Conservation (phyloP, 1,140 invertebrate species). For the Antheraea mylitta region DNA sequence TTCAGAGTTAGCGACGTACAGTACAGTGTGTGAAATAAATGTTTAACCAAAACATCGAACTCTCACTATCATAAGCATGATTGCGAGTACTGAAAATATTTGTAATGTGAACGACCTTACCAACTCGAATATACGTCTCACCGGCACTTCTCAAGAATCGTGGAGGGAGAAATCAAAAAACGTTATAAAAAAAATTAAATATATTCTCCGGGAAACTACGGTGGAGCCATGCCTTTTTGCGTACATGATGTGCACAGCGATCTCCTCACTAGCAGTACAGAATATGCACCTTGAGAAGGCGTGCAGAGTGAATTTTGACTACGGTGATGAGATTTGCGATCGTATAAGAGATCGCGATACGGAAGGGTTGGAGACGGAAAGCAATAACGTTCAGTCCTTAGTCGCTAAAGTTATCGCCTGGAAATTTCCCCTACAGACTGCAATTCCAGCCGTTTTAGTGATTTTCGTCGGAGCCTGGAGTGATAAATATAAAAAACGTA, state of each 20-base stretch:
- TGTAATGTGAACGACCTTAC: slow-evolving; percentile 51
- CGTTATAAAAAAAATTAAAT: slow-evolving; percentile 51
- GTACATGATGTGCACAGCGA: slow-evolving; percentile 64
- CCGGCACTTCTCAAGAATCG: slow-evolving; percentile 37
- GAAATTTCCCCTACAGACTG: slow-evolving; percentile 74
- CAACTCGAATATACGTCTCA: slow-evolving; percentile 59
- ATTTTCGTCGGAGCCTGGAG: slow-evolving; percentile 83
- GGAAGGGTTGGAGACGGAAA: slow-evolving; percentile 63
- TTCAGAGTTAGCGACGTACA: slow-evolving; percentile 37
- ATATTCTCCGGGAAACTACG: slow-evolving; percentile 53
- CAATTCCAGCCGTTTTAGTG: slow-evolving; percentile 81
- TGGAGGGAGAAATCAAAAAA: slow-evolving; percentile 58
- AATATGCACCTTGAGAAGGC: slow-evolving; percentile 78
- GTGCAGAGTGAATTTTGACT: slow-evolving; percentile 82
- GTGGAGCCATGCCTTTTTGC: slow-evolving; percentile 70
- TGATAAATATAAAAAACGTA: slow-evolving; percentile 82
- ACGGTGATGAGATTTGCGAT: slow-evolving; percentile 79
- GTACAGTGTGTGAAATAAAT: slow-evolving; percentile 49
- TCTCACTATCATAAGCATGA: slow-evolving; percentile 53
- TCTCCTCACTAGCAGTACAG: slow-evolving; percentile 65
- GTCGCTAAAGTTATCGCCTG: slow-evolving; percentile 80
- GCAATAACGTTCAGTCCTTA: slow-evolving; percentile 79
- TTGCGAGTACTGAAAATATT: slow-evolving; percentile 45
- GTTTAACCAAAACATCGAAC: slow-evolving; percentile 35
- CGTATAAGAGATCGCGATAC: slow-evolving; percentile 76